These are phyloP conservation scores for Tachysurus fulvidraco DNA, from an alignment of 2,113 vertebrate genomes.

Conservation along the genomic window DNA sequence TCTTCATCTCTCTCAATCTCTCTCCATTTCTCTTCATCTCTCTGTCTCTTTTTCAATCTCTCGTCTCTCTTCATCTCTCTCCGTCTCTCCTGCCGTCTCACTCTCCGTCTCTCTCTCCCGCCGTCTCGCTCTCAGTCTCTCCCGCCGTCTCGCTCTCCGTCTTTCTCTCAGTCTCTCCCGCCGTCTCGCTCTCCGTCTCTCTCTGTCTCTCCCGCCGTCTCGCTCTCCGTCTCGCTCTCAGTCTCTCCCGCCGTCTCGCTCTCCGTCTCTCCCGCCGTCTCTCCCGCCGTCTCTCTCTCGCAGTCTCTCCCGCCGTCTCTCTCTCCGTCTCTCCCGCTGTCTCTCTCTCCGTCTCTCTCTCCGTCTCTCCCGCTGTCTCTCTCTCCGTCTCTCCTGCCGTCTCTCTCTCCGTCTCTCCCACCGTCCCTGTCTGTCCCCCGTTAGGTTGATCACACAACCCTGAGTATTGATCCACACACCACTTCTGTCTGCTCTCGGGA, in stretches of 20 bases:
- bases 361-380: too few species aligned
- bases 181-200: conserved; percentile 70
- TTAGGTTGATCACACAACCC: conserved; percentile 48
- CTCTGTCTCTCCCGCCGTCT: conserved; percentile 54
- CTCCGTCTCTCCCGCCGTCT: too few species aligned
- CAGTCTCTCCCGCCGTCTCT: too few species aligned
- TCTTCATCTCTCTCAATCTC: conserved; percentile 72
- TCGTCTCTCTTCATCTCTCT: conserved; percentile 65
- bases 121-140: too few species aligned
- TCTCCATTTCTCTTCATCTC: conserved; percentile 57
- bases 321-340: too few species aligned
- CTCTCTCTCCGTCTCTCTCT: too few species aligned
- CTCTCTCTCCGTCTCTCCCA: conserved; percentile 49
- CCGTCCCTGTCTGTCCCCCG: conserved; percentile 67
- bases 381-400: conserved; percentile 11
- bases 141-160: too few species aligned
- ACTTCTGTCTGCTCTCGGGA: background rate
- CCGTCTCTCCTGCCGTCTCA: conserved; percentile 73
- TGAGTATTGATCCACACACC: background rate
- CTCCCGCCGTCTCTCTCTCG: too few species aligned
- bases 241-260: conserved; percentile 57
- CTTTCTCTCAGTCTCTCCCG: conserved; percentile 38
- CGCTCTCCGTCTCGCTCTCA: conserved; percentile 64
- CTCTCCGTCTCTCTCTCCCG: background rate
- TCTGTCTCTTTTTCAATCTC: background rate